These are phyloP conservation scores for Epistrophella euchroma DNA, from an alignment of 2,888 invertebrate species.

Conservation along the genomic window DNA sequence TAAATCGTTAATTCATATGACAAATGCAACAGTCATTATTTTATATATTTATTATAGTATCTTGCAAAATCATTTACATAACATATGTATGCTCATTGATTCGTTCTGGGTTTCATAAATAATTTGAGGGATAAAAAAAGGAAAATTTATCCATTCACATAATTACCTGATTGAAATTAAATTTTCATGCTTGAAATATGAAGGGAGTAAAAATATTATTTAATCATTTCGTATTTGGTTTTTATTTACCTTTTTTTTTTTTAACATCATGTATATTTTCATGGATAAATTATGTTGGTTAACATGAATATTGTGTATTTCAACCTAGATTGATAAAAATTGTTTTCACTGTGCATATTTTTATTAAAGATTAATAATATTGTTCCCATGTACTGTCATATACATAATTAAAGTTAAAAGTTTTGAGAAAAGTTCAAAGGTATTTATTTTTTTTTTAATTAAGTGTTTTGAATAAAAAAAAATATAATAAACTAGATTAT, in stretches of 20 bases:
- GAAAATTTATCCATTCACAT: conserved; percentile 3
- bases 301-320: neutral
- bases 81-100: neutral
- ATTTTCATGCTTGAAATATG: conserved; percentile 27
- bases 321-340: neutral
- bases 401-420: neutral
- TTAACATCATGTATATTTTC: neutral
- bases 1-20: neutral
- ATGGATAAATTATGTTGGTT: conserved; percentile 4
- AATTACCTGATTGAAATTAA: conserved; percentile 26
- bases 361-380: neutral
- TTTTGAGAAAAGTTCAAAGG: neutral
- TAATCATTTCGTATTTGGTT: neutral
- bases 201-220: conserved; percentile 8
- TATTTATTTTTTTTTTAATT: neutral
- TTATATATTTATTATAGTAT: neutral
- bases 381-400: neutral
- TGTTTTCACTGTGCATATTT: neutral
- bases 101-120: conserved; percentile 13
- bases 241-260: neutral
- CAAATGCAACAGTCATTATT: neutral
- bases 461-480: neutral
- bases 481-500: neutral
- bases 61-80: conserved; percentile 14
- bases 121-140: neutral